Evolutionary conservation across 2,113 vertebrate genomes (phyloP), one percentile per base, ranked within the genome.

Genomic region (Otis tarda): DNA sequence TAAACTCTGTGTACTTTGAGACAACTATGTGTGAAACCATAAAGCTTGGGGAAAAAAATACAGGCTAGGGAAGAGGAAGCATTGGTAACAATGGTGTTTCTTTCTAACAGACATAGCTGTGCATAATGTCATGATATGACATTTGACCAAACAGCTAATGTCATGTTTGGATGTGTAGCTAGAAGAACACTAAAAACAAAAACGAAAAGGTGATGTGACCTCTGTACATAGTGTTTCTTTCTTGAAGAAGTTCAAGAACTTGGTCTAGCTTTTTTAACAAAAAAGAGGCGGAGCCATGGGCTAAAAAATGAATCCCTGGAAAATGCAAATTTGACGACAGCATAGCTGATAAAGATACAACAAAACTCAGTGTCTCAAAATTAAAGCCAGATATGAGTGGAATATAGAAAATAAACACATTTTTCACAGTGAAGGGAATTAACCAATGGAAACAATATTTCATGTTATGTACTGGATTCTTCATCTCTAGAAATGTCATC

Each of bases 401-500:
- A 31, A 8, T 28, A 8, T 5, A 56, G 65, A 93, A 95, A 83
- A 71, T 10, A 74, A 94, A 56, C 12, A 55, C 5, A 4, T 82
- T 87, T 83, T 22, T 53, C 35, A n/a, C 4, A n/a, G 30, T 16
- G 18, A 71, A 73, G 25, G 24, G 35, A 75, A 76, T 89, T 81
- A 81, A 81, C 35, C 41, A 64, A 25, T 59, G 83, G 89, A 92
- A 94, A 94, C 63, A 68, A 17, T n/a, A 39, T 20, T 87, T 84
- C 22, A 2, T 41, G 18, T 19, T n/a, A 37, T 31, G 20, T 35
- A 4, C 31, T 22, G n/a, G 14, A 69, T 65, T 84, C 69, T 86
- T 87, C 57, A 67, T 33, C 39, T 86, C 85, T 57, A 90, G 83
- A 95, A 92, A 73, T 60, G 86, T 28, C 92, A 81, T 78, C 83